These are phyloP conservation scores for Orthonyx spaldingii DNA, from an alignment of 2,113 vertebrate genomes.

Conservation along the genomic window DNA sequence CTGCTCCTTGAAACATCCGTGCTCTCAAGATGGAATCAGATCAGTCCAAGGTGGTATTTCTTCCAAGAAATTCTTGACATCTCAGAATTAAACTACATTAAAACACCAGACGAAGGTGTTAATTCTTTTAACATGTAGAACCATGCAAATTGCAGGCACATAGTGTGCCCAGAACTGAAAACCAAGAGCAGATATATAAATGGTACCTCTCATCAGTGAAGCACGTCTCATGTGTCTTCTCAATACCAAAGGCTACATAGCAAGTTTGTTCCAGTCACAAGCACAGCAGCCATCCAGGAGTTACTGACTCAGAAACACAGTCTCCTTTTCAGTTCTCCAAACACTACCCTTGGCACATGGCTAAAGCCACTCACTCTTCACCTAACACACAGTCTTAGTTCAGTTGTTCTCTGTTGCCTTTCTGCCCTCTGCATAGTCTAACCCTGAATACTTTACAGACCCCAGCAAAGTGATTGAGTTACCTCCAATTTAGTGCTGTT, in stretches of 20 bases:
- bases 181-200: conserved; percentile 23
- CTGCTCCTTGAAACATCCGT: neutral
- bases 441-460: neutral
- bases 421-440: neutral
- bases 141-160: neutral
- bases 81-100: neutral
- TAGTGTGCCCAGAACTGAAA: neutral
- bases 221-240: conserved; percentile 37
- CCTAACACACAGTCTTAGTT: neutral
- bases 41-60: neutral
- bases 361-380: neutral
- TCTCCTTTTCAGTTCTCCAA: neutral
- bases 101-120: neutral
- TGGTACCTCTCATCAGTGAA: neutral
- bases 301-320: neutral
- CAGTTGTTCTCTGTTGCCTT: neutral
- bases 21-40: neutral
- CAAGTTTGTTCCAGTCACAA: conserved; percentile 27
- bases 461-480: neutral
- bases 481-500: neutral
- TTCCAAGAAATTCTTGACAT: conserved; percentile 7
- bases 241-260: neutral
- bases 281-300: neutral
- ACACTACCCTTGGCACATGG: neutral
- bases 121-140: conserved; percentile 1